Percentiles rank a stretch among this genome's conserved stretches.
These are phyloP conservation scores for Poecilobothrus nobilitatus DNA, from an alignment of 2,888 invertebrate species.

Conservation along the genomic window DNA sequence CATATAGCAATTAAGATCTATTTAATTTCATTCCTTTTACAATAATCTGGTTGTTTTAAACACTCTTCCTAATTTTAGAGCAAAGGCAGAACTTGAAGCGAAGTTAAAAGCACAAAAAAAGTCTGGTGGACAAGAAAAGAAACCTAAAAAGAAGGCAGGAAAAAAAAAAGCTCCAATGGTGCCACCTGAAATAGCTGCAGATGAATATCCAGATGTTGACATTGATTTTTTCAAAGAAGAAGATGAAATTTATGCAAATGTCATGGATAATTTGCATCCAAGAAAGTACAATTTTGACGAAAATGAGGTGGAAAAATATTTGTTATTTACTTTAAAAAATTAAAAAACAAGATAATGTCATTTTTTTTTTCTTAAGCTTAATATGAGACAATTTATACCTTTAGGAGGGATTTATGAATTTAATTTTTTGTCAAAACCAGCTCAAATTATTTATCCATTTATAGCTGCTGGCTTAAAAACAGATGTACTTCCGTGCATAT, in stretches of 20 bases:
- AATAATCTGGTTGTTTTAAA: too few species aligned
- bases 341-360: not conserved
- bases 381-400: slow-evolving; percentile 32
- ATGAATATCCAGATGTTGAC: slow-evolving; percentile 29
- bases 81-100: slow-evolving; percentile 16
- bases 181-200: slow-evolving; percentile 22
- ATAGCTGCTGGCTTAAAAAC: slow-evolving; percentile 17
- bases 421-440: slow-evolving; percentile 30
- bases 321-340: too few species aligned
- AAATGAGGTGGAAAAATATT: slow-evolving; percentile 31
- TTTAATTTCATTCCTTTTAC: too few species aligned
- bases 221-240: slow-evolving; percentile 29
- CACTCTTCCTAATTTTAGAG: too few species aligned
- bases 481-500: not conserved
- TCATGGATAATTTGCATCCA: slow-evolving; percentile 23
- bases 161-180: slow-evolving; percentile 25
- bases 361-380: slow-evolving; percentile 29
- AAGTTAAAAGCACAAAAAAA: slow-evolving; percentile 12
- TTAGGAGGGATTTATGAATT: slow-evolving; percentile 37
- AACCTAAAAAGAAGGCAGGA: not conserved
- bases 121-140: not conserved
- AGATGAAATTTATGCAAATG: slow-evolving; percentile 24
- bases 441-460: slow-evolving; percentile 26
- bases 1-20: too few species aligned
- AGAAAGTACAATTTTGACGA: slow-evolving; percentile 22